Base-by-base conservation (phyloP, 2,888 invertebrate species). In the Agriopis marginaria region DNA sequence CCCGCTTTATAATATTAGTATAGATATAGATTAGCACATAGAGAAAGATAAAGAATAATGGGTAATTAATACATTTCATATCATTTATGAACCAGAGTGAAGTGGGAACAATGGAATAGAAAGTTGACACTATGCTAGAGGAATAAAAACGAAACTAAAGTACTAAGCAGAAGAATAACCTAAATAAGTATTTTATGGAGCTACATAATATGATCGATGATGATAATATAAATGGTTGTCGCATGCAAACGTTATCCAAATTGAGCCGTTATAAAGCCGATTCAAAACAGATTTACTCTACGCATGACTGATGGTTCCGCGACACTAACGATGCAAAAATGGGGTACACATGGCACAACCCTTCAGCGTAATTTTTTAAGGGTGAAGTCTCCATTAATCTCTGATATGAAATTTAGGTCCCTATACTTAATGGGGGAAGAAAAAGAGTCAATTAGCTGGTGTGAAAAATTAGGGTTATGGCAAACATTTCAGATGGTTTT, bases 341-440 rank as follows among this genome's bases (percentile, higher is more conserved):
- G 79, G 73, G 80, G n/a, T 51, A 53, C 62, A 62, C 53, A 53
- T 53, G 50, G 74, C 78, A 76, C 84, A 84, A 86, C 89, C 90
- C 89, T 87, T 82, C 84, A 78, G 80, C 84, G 87, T 81, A 79
- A 86, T 91, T 92, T 91, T 92, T 91, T 88, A 88, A 88, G 89
- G 89, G 89, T 85, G 82, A 82, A 86, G 81, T 77, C 80, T 82
- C 86, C 87, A 91, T 91, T 90, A 89, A 91, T 91, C 90, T 90
- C 81, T 54, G 75, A 77, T 75, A 77, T 77, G 71, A 75, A 75
- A 70, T 73, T 61, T 73, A 61, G 70, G 74, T 72, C 74, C 73
- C 73, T 66, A 68, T 82, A 77, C 10, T 58, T 56, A 51, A 47
- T 49, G 12, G 56, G 54, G 63, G 47, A 60, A 39, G 53, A 32